phyloP scores from a whole-genome alignment of 2,113 vertebrate genomes.

The Paratilapia polleni region DNA sequence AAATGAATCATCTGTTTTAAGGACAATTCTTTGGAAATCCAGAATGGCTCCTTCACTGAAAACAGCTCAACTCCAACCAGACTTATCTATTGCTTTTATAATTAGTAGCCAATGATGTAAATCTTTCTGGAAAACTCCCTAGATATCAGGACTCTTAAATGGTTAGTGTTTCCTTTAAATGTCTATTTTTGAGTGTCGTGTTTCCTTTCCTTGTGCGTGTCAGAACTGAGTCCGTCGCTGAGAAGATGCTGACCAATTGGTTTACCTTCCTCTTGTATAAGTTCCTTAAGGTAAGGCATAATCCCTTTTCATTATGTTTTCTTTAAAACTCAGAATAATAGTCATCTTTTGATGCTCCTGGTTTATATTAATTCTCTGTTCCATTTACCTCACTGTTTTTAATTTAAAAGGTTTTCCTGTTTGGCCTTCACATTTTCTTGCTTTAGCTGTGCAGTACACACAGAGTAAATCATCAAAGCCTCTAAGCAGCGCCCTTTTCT shows the following conservation, averaged over 20 bases:
- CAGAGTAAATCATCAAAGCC: constrained; percentile 31
- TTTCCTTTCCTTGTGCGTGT: neutral
- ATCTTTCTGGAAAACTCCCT: too few species aligned
- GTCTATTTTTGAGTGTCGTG: neutral
- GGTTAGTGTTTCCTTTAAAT: neutral
- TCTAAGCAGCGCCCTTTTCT: neutral
- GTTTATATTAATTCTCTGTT: neutral
- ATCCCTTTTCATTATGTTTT: neutral
- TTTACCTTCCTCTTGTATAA: constrained; percentile 78
- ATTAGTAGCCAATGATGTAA: neutral
- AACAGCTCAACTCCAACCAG: neutral
- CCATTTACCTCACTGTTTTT: constrained; percentile 29
- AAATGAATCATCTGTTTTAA: too few species aligned
- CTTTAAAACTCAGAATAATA: neutral
- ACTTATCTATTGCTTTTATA: neutral
- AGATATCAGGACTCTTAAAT: neutral
- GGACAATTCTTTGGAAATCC: neutral
- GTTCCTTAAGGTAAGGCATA: constrained; percentile 71
- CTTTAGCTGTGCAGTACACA: neutral
- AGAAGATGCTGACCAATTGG: constrained; percentile 81
- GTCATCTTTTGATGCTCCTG: neutral
- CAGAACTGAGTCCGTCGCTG: constrained; percentile 77
- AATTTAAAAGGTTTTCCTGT: constrained; percentile 36
- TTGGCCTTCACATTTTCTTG: neutral
- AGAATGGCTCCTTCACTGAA: neutral